These are phyloP conservation scores for Pocillopora verrucosa DNA, from an alignment of 64 coral and sea anemone species.

Conservation along the genomic window DNA sequence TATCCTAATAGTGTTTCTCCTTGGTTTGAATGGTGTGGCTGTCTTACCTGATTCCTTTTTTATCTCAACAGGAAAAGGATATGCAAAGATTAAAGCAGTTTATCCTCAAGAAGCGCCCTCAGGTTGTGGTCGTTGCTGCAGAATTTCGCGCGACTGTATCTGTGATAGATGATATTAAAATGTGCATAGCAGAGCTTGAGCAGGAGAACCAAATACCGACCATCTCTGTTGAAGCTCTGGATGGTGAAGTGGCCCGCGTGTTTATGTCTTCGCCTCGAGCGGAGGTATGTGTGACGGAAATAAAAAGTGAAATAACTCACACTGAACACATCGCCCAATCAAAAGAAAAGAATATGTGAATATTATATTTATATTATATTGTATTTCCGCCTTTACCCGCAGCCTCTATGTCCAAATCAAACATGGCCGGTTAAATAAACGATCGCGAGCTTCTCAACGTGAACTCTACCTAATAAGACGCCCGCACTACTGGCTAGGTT, in stretches of 20 bases:
- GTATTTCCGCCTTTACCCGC: too few species aligned
- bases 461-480: too few species aligned
- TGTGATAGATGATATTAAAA: constrained; percentile 89
- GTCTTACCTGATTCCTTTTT: background rate
- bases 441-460: too few species aligned
- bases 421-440: too few species aligned
- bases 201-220: constrained; percentile 93
- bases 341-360: background rate
- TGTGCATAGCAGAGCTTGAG: constrained; percentile 86
- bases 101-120: constrained; percentile 87
- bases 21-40: too few species aligned
- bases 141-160: constrained; percentile 69
- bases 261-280: constrained; percentile 79
- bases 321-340: too few species aligned
- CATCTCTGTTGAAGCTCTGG: constrained; percentile 84
- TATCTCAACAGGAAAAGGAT: constrained; percentile 78
- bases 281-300: constrained; percentile 43
- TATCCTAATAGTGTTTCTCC: too few species aligned
- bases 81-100: constrained; percentile 90
- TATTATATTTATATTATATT: too few species aligned
- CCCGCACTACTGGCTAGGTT: background rate
- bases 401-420: too few species aligned
- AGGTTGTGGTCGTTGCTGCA: constrained; percentile 84
- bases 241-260: constrained; percentile 86
- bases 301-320: too few species aligned